Conservation (phyloP, 2,113 vertebrate genomes). For the Pterophyllum scalare region DNA sequence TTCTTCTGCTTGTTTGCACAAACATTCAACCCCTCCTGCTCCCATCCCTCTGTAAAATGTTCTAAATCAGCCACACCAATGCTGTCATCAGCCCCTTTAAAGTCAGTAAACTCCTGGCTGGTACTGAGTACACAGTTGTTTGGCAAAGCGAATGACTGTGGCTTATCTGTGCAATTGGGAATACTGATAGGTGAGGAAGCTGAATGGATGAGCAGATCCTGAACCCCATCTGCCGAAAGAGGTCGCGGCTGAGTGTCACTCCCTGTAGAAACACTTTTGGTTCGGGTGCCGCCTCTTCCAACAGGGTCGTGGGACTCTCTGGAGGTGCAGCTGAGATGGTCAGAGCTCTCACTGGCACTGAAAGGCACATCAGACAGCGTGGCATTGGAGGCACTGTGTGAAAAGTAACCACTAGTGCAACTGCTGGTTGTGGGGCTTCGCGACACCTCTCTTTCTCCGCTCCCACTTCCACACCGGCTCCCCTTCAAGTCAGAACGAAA, state of each 20-base stretch:
- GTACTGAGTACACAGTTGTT: constrained; percentile 60
- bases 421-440: constrained; percentile 97
- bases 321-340: constrained; percentile 84
- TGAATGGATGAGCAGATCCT: constrained; percentile 11
- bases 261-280: constrained; percentile 83
- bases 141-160: constrained; percentile 35
- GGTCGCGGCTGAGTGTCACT: constrained; percentile 40
- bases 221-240: constrained; percentile 9
- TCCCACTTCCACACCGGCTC: constrained; percentile 76
- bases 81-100: constrained; percentile 89
- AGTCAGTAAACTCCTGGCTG: constrained; percentile 91
- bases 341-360: constrained; percentile 91
- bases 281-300: constrained; percentile 62
- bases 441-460: constrained; percentile 86
- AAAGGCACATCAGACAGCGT: constrained; percentile 94
- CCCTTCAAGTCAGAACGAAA: constrained; percentile 79
- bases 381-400: constrained; percentile 95
- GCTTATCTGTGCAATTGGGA: constrained; percentile 50
- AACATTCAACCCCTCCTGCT: constrained; percentile 21
- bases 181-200: constrained; percentile 51
- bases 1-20: constrained; percentile 18
- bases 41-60: constrained; percentile 66
- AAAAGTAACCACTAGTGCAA: constrained; percentile 97
- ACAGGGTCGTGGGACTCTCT: constrained; percentile 80
- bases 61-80: constrained; percentile 81